These are phyloP conservation scores for Psittacula echo DNA, from an alignment of 2,797 vertebrate genomes.

Conservation along the genomic window DNA sequence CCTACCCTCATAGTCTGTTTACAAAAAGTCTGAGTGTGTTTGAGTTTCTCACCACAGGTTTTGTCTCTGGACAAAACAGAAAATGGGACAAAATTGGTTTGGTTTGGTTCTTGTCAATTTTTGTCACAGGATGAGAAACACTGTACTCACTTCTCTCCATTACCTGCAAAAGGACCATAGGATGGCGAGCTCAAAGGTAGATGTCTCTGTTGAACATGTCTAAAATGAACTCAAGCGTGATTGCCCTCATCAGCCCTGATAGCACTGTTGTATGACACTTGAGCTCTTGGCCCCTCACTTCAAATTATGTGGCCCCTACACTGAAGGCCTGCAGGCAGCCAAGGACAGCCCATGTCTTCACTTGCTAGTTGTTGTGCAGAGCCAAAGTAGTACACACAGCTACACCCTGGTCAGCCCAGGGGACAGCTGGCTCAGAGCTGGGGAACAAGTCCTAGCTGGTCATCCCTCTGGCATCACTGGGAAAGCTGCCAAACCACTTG, in stretches of 20 bases:
- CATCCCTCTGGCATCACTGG: not conserved
- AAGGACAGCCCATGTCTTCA: not conserved
- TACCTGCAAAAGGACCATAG: not conserved
- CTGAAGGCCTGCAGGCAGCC: not conserved
- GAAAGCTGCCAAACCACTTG: conserved; percentile 30
- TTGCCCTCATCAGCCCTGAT: not conserved
- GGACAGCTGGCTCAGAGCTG: not conserved
- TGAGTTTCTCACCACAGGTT: not conserved
- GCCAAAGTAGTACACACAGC: not conserved
- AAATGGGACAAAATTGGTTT: not conserved
- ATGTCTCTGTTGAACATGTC: not conserved
- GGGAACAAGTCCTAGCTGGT: not conserved
- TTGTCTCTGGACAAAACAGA: not conserved
- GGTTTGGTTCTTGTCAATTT: not conserved
- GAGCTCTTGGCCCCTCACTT: not conserved
- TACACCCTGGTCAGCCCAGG: not conserved
- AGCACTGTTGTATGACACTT: not conserved
- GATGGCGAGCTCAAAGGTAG: not conserved
- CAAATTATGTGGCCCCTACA: accelerated
- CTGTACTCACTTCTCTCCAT: not conserved
- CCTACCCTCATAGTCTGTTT: not conserved
- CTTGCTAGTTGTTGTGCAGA: not conserved
- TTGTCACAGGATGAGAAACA: not conserved
- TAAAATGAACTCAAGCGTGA: not conserved
- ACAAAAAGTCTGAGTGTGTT: not conserved